These are phyloP conservation scores for Pogonomyrmex barbatus DNA, from an alignment of 1,140 invertebrate genomes.

Conservation along the genomic window DNA sequence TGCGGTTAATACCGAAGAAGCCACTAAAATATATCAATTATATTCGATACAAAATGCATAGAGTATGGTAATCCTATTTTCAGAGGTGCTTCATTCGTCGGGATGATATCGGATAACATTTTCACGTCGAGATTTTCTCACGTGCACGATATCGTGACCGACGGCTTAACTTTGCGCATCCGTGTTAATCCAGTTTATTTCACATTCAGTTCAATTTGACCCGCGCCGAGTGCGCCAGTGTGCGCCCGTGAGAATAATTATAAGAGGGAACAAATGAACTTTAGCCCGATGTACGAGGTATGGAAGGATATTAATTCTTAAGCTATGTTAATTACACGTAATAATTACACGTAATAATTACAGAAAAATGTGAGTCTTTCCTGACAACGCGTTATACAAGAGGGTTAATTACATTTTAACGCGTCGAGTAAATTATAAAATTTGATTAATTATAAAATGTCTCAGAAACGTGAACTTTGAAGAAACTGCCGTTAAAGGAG, in stretches of 20 bases:
- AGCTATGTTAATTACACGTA: constrained; percentile 4
- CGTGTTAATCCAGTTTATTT: constrained; percentile 57
- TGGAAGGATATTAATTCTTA: not conserved
- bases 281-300: not conserved
- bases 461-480: not conserved
- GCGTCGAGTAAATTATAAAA: not conserved
- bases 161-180: constrained; percentile 48
- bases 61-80: constrained; percentile 49
- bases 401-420: not conserved
- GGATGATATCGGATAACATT: constrained; percentile 52
- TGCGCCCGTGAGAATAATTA: constrained; percentile 16
- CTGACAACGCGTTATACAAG: not conserved
- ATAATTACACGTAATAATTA: constrained; percentile 15
- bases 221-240: not conserved
- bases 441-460: not conserved
- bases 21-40: constrained; percentile 54
- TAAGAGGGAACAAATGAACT: constrained; percentile 25
- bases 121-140: constrained; percentile 55
- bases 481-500: not conserved
- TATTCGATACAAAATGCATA: constrained; percentile 31
- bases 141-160: constrained; percentile 49
- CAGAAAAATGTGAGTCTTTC: not conserved
- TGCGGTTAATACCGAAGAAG: constrained; percentile 43
- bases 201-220: constrained; percentile 42
- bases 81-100: constrained; percentile 49